These are phyloP conservation scores for Myiozetetes cayanensis DNA, from an alignment of 2,113 vertebrate species.

Conservation along the genomic window DNA sequence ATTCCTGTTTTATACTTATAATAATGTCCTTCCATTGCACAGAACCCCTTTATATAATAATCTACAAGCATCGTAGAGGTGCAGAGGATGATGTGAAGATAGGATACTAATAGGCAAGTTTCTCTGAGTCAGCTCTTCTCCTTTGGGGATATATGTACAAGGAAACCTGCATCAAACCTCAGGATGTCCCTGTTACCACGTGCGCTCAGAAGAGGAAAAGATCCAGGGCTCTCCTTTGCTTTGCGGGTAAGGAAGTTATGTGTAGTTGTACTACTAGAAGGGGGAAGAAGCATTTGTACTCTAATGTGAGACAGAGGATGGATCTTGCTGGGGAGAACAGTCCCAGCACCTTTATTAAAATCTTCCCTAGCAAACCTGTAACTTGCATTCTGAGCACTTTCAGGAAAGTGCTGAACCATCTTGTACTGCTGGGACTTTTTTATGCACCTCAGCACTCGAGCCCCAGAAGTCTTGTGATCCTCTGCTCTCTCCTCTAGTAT, in stretches of 20 bases:
- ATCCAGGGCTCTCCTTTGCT: neutral
- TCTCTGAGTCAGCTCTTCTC: neutral
- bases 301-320: neutral
- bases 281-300: neutral
- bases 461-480: neutral
- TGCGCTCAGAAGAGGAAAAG: neutral
- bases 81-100: neutral
- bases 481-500: neutral
- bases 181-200: neutral
- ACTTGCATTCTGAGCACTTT: neutral
- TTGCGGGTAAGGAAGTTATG: neutral
- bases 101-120: neutral
- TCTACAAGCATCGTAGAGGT: neutral
- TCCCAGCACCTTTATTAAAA: neutral
- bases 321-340: neutral
- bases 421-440: neutral
- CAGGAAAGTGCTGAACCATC: neutral
- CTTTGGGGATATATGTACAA: neutral
- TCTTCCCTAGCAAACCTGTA: neutral
- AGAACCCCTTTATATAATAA: neutral
- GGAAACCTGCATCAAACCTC: neutral
- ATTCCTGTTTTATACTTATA: neutral
- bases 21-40: neutral
- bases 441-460: neutral
- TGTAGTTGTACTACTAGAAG: neutral